Conservation (phyloP, 2,797 vertebrate genomes). For the Eulemur albifrons region DNA sequence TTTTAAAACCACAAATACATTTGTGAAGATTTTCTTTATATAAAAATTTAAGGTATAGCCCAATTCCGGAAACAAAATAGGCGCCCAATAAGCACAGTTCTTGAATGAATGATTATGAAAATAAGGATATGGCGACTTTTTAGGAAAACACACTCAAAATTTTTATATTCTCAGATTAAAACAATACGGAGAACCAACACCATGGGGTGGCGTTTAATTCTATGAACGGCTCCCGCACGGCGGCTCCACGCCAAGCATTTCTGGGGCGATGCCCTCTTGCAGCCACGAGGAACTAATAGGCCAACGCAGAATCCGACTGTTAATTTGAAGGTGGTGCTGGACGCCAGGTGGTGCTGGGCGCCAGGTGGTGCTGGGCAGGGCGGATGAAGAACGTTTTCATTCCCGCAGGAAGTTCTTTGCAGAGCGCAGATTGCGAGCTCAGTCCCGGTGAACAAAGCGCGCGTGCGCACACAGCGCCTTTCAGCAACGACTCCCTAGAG, state of each 20-base stretch:
- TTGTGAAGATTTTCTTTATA: neutral
- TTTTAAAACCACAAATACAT: neutral
- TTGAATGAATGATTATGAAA: neutral
- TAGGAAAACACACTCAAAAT: neutral
- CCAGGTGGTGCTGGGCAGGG: rapidly evolving
- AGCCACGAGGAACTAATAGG: rapidly evolving
- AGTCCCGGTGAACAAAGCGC: rapidly evolving
- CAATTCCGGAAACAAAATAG: neutral
- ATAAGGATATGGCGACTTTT: neutral
- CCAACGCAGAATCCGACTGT: rapidly evolving
- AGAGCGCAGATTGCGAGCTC: rapidly evolving
- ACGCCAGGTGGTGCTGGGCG: rapidly evolving
- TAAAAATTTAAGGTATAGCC: neutral
- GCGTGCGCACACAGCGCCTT: rapidly evolving
- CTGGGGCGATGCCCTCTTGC: rapidly evolving
- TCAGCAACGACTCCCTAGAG: rapidly evolving
- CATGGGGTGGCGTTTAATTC: rapidly evolving
- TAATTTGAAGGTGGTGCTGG: neutral
- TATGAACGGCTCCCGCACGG: rapidly evolving
- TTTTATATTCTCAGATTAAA: neutral
- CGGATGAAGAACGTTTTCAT: rapidly evolving
- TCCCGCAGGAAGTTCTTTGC: rapidly evolving
- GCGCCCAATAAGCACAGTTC: rapidly evolving
- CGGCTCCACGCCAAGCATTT: rapidly evolving
- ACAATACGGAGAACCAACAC: rapidly evolving